A percentile compares a stretch with the other conserved stretches of the same genome.
These are phyloP conservation scores for Aphis craccivora DNA, from an alignment of 1,140 invertebrate genomes.

Conservation along the genomic window DNA sequence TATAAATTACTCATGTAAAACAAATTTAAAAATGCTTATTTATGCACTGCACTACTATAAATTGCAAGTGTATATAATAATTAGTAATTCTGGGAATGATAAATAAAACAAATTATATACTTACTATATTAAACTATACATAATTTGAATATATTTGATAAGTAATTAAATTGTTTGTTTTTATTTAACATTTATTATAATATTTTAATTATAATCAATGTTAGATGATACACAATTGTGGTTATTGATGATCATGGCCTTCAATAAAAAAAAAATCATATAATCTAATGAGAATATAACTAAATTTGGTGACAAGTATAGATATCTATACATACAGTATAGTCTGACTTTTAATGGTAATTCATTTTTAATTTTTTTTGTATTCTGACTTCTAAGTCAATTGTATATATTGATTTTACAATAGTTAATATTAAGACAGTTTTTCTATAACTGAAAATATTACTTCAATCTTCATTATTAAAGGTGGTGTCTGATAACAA, in stretches of 20 bases:
- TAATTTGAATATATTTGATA: conserved; percentile 3
- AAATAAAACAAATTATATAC: neutral
- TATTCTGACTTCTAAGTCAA: neutral
- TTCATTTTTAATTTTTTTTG: neutral
- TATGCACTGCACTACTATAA: neutral
- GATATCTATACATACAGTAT: neutral
- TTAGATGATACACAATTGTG: neutral
- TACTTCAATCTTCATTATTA: neutral
- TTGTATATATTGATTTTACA: neutral
- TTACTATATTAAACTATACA: neutral
- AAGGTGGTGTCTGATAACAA: neutral
- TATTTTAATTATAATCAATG: conserved; percentile 1
- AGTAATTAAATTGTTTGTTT: neutral
- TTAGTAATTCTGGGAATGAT: neutral
- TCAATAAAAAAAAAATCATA: neutral
- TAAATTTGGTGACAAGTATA: neutral
- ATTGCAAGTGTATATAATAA: neutral
- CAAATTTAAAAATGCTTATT: neutral
- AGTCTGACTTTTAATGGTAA: neutral
- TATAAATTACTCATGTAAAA: conserved; percentile 5
- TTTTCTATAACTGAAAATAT: neutral
- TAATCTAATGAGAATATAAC: neutral
- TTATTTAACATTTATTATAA: neutral
- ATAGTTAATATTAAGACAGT: neutral
- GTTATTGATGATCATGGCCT: neutral